Evolutionary conservation across 1,140 invertebrate species (phyloP).

Genomic region (Formica exsecta): DNA sequence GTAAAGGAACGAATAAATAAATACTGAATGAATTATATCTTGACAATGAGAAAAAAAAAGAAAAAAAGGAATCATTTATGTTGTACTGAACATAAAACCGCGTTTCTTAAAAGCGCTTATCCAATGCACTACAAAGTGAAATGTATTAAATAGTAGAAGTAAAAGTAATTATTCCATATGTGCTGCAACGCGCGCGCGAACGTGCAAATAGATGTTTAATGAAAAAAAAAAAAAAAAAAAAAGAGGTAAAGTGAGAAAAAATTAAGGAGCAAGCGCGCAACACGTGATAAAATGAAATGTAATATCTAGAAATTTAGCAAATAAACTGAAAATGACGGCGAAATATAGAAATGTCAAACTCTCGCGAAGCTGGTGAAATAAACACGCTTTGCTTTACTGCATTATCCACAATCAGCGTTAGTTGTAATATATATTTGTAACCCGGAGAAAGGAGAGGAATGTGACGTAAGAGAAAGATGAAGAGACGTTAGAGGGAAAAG

Average conservation of each 20-base stretch:
- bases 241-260: neutral
- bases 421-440: slow-evolving; percentile 36
- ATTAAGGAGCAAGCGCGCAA: neutral
- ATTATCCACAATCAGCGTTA: slow-evolving; percentile 50
- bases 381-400: slow-evolving; percentile 26
- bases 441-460: neutral
- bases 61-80: slow-evolving; percentile 2
- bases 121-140: neutral
- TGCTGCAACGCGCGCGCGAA: neutral
- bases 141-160: neutral
- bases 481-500: slow-evolving; percentile 44
- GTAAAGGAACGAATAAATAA: slow-evolving; percentile 14
- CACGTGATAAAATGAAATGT: slow-evolving; percentile 21
- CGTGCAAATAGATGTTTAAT: neutral
- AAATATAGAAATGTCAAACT: slow-evolving; percentile 21
- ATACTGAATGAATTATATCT: slow-evolving; percentile 4
- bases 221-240: neutral
- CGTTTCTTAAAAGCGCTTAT: slow-evolving; percentile 7
- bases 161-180: neutral
- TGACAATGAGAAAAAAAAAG: neutral
- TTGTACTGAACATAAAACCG: neutral
- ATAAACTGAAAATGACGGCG: slow-evolving; percentile 22
- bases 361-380: slow-evolving; percentile 19
- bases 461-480: slow-evolving; percentile 24
- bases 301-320: slow-evolving; percentile 33